phyloP scores from a whole-genome alignment of 64 coral and sea anemone species.

The Trachythela sp. region DNA sequence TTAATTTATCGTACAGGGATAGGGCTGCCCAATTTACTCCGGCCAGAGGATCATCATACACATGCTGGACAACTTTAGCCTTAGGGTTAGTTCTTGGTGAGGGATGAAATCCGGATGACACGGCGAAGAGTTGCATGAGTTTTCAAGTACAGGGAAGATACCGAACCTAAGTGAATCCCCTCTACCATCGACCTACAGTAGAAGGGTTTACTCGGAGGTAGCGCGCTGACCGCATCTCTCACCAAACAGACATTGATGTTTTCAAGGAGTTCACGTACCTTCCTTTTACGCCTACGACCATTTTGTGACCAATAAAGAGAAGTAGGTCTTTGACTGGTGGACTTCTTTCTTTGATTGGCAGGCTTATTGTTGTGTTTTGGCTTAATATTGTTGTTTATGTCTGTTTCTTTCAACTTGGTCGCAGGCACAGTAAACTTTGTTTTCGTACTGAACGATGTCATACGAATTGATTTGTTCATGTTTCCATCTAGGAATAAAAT shows the following conservation, averaged over 20 bases:
- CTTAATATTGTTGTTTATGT: conserved; percentile 48
- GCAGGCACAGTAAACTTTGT: conserved; percentile 95
- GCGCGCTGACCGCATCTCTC: no score
- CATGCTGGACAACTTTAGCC: no score
- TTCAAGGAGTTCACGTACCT: not conserved
- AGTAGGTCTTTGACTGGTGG: conserved; percentile 36
- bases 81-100: no score
- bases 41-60: no score
- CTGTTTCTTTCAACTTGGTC: conserved; percentile 36
- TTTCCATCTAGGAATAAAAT: conserved; percentile 59
- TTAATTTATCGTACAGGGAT: no score
- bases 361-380: conserved; percentile 43
- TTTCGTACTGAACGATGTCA: conserved; percentile 79
- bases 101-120: no score
- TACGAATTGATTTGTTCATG: conserved; percentile 76
- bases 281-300: not conserved
- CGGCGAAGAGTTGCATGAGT: no score
- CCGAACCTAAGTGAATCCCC: no score
- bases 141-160: no score
- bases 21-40: no score
- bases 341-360: conserved; percentile 52
- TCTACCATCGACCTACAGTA: no score
- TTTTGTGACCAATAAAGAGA: not conserved
- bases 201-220: no score
- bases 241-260: conserved; percentile 21